Base-by-base conservation (phyloP, 2,797 vertebrate species). In the Eremophila alpestris region DNA sequence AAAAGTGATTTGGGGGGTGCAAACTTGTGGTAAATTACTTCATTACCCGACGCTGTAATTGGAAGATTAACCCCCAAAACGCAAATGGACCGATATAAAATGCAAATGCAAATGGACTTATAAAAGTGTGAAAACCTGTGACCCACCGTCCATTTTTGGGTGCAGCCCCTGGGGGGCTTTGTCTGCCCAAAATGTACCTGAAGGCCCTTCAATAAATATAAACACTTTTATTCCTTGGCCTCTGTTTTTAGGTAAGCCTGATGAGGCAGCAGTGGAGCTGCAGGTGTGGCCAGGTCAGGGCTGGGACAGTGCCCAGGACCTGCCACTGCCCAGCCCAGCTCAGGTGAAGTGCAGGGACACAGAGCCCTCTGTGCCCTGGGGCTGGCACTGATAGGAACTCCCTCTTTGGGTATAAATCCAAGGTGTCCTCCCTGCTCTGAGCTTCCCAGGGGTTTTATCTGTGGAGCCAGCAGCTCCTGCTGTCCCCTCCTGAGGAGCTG, bases 221-320 rank as follows among this genome's bases (percentile, higher is more conserved):
- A 38, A 10, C 11, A 11, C 38, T 38, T 38, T 38, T 38, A 38
- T 38, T 38, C 38, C 38, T 11, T 51, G 65, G 20, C 34, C 48
- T 36, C 5, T 51, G 46, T 9, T 54, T 70, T 26, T 26, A 41
- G 2, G 38, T 58, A 1, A 54, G 22, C 13, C 68, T 3, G 2
- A 55, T 1, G 8, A n/a, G 7, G 16, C 16, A 14, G 5, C 49
- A 13, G 49, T 10, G 45, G 0, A 10, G 19, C 60, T 2, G 4
- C 5, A 14, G 71, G 19, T 6, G 49, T 2, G 19, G 18, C 55
- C 46, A 7, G 36, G 18, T 29, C 19, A 20, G 49, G 40, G 40
- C 13, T 2, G 10, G 8, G 36, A n/a, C n/a, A 34, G 59, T 4
- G 24, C 73, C 36, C 59, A 15, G 74, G 32, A 52, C 3, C 59